Evolutionary conservation across 2,797 vertebrate genomes (phyloP), one percentile per base, ranked within the genome.

Genomic region (Phalanger gymnotis): DNA sequence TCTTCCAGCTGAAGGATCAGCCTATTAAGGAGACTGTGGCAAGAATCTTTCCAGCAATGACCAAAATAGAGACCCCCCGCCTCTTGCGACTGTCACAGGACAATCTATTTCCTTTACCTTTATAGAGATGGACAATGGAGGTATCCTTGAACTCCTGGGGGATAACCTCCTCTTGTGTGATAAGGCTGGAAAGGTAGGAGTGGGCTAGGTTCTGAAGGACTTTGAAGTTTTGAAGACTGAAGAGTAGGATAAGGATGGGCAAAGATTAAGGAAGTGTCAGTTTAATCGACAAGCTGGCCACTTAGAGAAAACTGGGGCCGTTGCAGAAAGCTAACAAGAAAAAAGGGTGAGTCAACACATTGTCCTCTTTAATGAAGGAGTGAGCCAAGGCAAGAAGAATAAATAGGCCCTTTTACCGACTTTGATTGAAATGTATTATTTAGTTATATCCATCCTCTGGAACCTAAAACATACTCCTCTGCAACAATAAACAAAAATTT

Each of bases 331-430:
- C 90, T 91, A 91, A 95, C 91, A 95, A 66, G 91, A 94, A 94
- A 73, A 73, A 73, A n/a, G n/a, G 51, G 92, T 97, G 96, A 98
- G 90, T 97, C 96, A 66, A 97, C 34, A 91, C 66, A 91, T 95
- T 95, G 96, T 90, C 56, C 47, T 97, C 91, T 95, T 96, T 94
- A 93, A 92, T 96, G 30, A 30, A 93, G 40, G 54, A 95, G 94
- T 61, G 91, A 47, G 89, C 94, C 91, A 96, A 96, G 66, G 54
- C 12, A 54, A 92, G 56, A 93, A 96, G 94, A 58, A 57, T 91
- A 96, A 95, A 94, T 56, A 95, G 90, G 58, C 27, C 91, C 57
- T 95, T 96, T 95, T 91, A 93, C 92, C 97, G 96, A 93, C 19
- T 94, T 95, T 81, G 40, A 93, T 94, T 93, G 94, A 96, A 95